Evolutionary conservation across 2,113 vertebrate genomes (phyloP).

Genomic region (Cochlearius cochlearius): DNA sequence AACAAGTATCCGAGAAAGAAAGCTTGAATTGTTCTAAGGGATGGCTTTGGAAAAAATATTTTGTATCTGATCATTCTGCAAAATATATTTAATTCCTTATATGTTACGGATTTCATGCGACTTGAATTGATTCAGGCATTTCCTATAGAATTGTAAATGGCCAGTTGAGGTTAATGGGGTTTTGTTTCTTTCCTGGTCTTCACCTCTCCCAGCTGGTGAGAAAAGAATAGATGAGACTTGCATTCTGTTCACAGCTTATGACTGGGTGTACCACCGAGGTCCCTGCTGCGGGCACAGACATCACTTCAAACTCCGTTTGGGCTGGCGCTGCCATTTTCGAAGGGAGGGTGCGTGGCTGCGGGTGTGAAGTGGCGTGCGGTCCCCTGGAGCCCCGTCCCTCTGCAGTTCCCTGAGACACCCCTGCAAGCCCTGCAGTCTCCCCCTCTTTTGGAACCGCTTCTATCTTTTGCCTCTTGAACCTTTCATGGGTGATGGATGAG

Average conservation of each 20-base stretch:
- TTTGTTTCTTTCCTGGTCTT: background rate
- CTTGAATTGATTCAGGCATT: background rate
- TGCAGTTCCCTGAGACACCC: background rate
- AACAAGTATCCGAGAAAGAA: background rate
- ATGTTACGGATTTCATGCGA: background rate
- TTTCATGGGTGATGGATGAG: background rate
- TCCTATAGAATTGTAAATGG: background rate
- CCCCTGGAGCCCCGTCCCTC: background rate
- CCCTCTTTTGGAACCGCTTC: background rate
- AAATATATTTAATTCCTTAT: background rate
- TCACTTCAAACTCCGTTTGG: background rate
- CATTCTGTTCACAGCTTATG: background rate
- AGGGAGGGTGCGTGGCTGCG: background rate
- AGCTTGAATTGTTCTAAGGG: background rate
- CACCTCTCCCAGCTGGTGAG: background rate
- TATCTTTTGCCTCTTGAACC: background rate
- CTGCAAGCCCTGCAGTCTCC: background rate
- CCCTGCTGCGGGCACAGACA: background rate
- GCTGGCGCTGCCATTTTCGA: background rate
- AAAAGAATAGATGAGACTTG: background rate
- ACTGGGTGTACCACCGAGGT: background rate
- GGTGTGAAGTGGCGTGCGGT: accelerated
- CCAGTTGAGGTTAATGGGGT: background rate
- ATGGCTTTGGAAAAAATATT: background rate
- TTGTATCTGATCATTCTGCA: background rate